These are phyloP conservation scores for Coranthus polyacanthus DNA, from an alignment of 2,797 vertebrate species.

Conservation along the genomic window DNA sequence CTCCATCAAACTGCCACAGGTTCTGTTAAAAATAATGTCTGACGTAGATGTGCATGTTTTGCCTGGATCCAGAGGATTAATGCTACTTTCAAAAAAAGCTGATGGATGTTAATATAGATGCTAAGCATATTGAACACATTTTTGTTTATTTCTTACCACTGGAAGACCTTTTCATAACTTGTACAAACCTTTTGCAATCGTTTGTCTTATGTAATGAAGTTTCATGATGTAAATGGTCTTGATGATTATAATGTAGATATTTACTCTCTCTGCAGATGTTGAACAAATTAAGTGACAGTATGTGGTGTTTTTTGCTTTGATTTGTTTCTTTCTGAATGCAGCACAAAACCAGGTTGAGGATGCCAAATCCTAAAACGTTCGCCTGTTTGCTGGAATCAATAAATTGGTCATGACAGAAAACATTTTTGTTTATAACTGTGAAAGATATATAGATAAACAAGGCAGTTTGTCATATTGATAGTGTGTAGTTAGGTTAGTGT, in stretches of 20 bases:
- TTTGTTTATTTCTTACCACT: too few relatives aligned
- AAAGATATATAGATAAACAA: too few relatives aligned
- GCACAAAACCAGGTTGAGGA: slow-evolving; percentile 3
- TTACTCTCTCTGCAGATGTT: slow-evolving; percentile 8
- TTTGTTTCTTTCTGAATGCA: slow-evolving; percentile 10
- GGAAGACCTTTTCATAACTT: not conserved
- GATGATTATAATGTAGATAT: slow-evolving; percentile 15
- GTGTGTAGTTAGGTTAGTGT: too few relatives aligned
- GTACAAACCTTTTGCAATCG: not conserved
- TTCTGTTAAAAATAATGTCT: slow-evolving; percentile 54
- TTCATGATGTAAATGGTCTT: slow-evolving; percentile 4
- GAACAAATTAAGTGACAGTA: too few relatives aligned
- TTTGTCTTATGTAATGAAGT: not conserved
- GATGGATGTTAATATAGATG: not conserved
- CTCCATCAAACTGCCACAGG: slow-evolving; percentile 59
- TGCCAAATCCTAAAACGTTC: not conserved
- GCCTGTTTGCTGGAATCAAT: not conserved
- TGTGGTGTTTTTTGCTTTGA: slow-evolving; percentile 1
- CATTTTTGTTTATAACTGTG: too few relatives aligned
- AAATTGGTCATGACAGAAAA: not conserved
- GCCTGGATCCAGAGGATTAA: slow-evolving; percentile 4
- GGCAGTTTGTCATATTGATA: too few relatives aligned
- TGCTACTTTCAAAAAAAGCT: slow-evolving; percentile 10
- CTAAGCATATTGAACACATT: not conserved
- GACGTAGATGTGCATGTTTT: slow-evolving; percentile 31